These are phyloP conservation scores for Felis chaus DNA, from an alignment of 2,113 vertebrate genomes.

Conservation along the genomic window DNA sequence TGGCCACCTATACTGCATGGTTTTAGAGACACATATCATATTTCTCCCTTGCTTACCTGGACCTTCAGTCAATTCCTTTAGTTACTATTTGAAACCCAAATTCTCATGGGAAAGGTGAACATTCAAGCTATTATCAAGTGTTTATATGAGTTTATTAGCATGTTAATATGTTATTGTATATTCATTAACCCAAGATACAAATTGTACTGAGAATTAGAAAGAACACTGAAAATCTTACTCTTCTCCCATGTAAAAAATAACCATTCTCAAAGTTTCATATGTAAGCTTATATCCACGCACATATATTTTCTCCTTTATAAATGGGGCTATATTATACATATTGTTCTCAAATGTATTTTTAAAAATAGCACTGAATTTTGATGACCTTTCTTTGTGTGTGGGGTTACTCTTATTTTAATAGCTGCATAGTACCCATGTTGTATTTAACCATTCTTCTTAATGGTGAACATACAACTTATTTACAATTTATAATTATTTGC, in stretches of 20 bases:
- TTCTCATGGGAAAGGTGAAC: background rate
- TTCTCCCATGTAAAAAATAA: background rate
- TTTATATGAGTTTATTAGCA: conserved; percentile 34
- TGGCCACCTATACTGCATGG: background rate
- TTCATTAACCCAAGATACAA: background rate
- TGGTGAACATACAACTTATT: background rate
- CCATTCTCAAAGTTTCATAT: background rate
- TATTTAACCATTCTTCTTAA: background rate
- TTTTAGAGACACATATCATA: background rate
- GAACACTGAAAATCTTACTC: background rate
- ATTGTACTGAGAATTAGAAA: background rate
- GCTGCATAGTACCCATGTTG: background rate
- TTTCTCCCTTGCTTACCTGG: background rate
- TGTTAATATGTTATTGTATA: background rate
- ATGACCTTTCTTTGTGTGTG: background rate
- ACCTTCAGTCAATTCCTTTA: conserved; percentile 13
- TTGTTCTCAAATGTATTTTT: background rate
- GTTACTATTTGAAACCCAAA: conserved; percentile 41
- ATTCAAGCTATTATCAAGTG: background rate
- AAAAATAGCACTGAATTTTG: background rate
- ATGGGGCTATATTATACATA: background rate
- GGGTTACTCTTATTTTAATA: background rate
- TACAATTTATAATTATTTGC: background rate
- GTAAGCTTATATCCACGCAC: background rate
- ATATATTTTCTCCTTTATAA: conserved; percentile 1